phyloP scores from a whole-genome alignment of 2,113 vertebrate genomes.

The Columba livia region DNA sequence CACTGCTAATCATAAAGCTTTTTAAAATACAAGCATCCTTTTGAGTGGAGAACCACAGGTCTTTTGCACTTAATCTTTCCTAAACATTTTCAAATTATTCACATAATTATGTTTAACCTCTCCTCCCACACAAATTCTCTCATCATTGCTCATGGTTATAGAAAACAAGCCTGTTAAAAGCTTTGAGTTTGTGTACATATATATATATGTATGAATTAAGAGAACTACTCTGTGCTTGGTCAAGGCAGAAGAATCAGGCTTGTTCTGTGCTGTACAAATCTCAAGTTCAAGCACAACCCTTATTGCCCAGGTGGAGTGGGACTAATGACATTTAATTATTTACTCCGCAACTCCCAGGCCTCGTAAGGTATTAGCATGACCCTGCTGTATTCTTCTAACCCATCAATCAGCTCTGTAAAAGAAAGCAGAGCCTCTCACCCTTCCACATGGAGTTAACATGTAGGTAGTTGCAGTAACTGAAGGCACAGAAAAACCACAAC shows the following conservation, averaged over 20 bases:
- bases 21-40: not conserved
- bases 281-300: not conserved
- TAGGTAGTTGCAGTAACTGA: not conserved
- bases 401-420: not conserved
- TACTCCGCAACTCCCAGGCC: not conserved
- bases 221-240: not conserved
- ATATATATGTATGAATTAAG: not conserved
- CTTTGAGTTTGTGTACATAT: not conserved
- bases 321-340: not conserved
- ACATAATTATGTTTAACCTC: not conserved
- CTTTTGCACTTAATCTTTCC: not conserved
- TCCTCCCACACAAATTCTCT: not conserved
- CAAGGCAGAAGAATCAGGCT: not conserved
- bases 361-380: not conserved
- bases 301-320: not conserved
- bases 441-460: not conserved
- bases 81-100: not conserved
- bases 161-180: not conserved
- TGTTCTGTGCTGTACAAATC: not conserved
- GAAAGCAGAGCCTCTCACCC: not conserved
- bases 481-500: not conserved
- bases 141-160: not conserved
- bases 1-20: not conserved
- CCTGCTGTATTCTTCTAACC: not conserved
- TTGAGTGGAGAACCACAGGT: not conserved